Base-by-base conservation (phyloP, 2,113 vertebrate genomes). In the Carettochelys insculpta region DNA sequence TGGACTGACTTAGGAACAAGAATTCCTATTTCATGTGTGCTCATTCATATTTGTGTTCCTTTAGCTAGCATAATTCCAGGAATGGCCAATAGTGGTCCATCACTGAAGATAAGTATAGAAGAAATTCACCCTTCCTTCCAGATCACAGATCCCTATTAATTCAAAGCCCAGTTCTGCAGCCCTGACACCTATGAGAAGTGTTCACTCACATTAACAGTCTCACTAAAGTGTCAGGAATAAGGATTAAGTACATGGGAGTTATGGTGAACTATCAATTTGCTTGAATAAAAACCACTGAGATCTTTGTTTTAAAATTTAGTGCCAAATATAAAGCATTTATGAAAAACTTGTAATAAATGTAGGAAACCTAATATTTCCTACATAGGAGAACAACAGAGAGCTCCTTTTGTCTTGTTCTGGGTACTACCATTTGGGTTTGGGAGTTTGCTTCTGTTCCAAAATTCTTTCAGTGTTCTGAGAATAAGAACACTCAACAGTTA, bases 401-500 rank as follows among this genome's bases (percentile, higher is more conserved):
- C 17, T 71, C 11, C 3, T 92, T 82, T 81, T 38, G 0, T 56
- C 56, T 77, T 75, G 53, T 71, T 48, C 77, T 56, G 83, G 31
- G 51, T 85, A 38, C 68, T 89, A 83, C 31, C 3, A 3, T 87
- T 88, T 85, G 53, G 79, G 81, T 94, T 31, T 87, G 75, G 71
- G 89, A 20, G 43, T 80, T 78, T 95, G 80, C 85, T 93, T 86
- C 29, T 88, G 43, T 85, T 93, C 38, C 77, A 86, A 61, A 82
- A 65, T 56, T 48, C 31, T 83, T 82, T 50, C 77, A 9, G 0
- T 43, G 71, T 31, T 92, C 93, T 77, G 43, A 79, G 75, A 94
- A 95, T 93, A 96, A 86, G 79, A 96, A 91, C 71, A 61, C 47
- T 48, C 17, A 14, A 2, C 16, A 12, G 2, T 83, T 97, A 96